Percentiles rank a stretch among this genome's conserved stretches.
Evolutionary conservation across 2,888 invertebrate genomes (phyloP).

Genomic region (Ectemnius continuus): DNA sequence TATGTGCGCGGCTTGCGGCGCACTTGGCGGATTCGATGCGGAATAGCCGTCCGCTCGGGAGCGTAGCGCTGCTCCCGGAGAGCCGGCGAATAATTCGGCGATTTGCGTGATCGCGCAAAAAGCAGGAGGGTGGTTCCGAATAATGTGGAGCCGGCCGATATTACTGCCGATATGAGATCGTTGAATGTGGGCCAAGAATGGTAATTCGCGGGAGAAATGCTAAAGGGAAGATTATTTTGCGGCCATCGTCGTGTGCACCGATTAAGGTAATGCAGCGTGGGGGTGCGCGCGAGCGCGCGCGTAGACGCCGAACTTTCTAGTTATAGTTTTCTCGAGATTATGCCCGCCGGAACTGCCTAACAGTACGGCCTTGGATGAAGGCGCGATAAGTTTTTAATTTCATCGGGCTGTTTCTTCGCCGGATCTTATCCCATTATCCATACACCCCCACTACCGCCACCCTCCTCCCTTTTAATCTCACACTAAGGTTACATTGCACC

Average conservation of each 20-base stretch:
- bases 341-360: constrained; percentile 26
- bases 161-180: constrained; percentile 61
- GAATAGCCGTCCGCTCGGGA: constrained; percentile 31
- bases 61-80: constrained; percentile 20
- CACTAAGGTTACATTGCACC: too few relatives aligned
- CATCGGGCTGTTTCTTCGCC: background rate
- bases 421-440: constrained; percentile 7
- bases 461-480: background rate
- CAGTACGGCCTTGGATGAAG: background rate
- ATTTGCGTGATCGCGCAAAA: constrained; percentile 62
- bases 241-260: constrained; percentile 29
- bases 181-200: constrained; percentile 61
- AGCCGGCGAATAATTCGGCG: constrained; percentile 57
- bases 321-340: constrained; percentile 15
- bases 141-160: constrained; percentile 49
- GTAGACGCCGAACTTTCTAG: constrained; percentile 5
- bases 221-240: constrained; percentile 56
- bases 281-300: too few relatives aligned
- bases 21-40: constrained; percentile 27
- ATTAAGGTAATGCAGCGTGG: constrained; percentile 41
- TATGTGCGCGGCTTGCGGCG: constrained; percentile 21
- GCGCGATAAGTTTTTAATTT: constrained; percentile 10
- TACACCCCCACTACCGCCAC: background rate
- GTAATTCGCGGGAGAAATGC: constrained; percentile 51
- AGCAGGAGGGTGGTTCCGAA: constrained; percentile 40